phyloP scores from a whole-genome alignment of 2,113 vertebrate species.

The Caranx ignobilis region DNA sequence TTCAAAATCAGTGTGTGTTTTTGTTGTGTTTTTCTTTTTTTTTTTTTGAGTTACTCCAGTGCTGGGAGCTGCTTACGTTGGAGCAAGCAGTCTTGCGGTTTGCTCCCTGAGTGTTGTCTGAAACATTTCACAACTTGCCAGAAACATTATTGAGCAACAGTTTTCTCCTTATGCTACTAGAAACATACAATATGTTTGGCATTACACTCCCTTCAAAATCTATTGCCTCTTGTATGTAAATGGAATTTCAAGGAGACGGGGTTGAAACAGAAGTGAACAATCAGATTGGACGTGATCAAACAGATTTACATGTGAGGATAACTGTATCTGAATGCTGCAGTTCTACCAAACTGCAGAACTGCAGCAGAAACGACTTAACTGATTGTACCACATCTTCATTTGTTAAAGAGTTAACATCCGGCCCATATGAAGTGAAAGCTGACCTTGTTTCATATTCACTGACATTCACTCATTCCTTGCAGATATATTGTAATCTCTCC shows the following conservation, averaged over 20 bases:
- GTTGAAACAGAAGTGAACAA: neutral
- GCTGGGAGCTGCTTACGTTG: no score
- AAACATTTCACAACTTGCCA: neutral
- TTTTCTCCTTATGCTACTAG: neutral
- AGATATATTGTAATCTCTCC: slow-evolving; percentile 20
- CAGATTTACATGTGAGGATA: neutral
- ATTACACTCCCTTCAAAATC: neutral
- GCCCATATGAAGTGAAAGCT: neutral
- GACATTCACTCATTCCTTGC: slow-evolving; percentile 13
- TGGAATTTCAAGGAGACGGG: neutral
- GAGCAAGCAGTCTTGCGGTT: neutral
- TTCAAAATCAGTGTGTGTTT: neutral
- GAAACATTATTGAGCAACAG: neutral
- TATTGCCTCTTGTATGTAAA: neutral
- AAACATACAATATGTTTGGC: neutral
- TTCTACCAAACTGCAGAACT: neutral
- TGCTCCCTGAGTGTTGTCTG: neutral
- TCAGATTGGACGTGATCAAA: neutral
- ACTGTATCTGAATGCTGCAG: neutral
- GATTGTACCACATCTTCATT: neutral
- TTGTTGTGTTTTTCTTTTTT: no score
- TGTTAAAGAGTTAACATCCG: neutral
- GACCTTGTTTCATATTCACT: neutral
- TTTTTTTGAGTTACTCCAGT: neutral
- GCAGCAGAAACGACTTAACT: neutral